Conservation (phyloP, 2,113 vertebrate genomes). For the Balaenoptera acutorostrata region DNA sequence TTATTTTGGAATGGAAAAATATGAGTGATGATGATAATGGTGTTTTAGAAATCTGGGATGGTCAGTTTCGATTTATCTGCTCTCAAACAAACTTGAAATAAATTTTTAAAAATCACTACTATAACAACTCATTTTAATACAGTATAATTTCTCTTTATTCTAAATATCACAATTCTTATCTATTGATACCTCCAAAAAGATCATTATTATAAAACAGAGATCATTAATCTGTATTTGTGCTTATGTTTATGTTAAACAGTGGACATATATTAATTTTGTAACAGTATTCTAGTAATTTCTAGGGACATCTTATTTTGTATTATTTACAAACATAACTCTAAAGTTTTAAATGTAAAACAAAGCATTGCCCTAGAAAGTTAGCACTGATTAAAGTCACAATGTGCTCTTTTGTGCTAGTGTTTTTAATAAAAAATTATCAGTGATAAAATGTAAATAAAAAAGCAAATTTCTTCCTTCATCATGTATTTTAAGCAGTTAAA, state of each 20-base stretch:
- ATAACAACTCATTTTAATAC: background rate
- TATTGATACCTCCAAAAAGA: background rate
- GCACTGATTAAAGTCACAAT: constrained; percentile 70
- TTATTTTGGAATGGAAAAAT: background rate
- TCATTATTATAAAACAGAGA: background rate
- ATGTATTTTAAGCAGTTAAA: constrained; percentile 78
- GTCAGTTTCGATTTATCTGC: background rate
- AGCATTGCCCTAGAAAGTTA: constrained; percentile 60
- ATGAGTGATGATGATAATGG: background rate
- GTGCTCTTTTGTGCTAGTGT: constrained; percentile 60
- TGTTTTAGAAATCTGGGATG: background rate
- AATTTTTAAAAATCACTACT: background rate
- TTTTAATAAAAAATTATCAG: constrained; percentile 77
- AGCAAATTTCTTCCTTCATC: constrained; percentile 78
- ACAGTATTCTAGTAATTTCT: background rate
- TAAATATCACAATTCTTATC: background rate
- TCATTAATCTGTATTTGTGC: constrained; percentile 17
- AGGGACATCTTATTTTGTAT: constrained; percentile 29
- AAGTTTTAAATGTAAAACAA: constrained; percentile 64
- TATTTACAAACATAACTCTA: background rate
- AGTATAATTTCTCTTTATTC: background rate
- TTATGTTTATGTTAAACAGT: constrained; percentile 30
- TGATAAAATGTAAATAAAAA: constrained; percentile 81
- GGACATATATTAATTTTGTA: constrained; percentile 34
- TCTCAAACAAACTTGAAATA: background rate